Base-by-base conservation (phyloP, 2,797 vertebrate genomes). In the Bradypus variegatus region DNA sequence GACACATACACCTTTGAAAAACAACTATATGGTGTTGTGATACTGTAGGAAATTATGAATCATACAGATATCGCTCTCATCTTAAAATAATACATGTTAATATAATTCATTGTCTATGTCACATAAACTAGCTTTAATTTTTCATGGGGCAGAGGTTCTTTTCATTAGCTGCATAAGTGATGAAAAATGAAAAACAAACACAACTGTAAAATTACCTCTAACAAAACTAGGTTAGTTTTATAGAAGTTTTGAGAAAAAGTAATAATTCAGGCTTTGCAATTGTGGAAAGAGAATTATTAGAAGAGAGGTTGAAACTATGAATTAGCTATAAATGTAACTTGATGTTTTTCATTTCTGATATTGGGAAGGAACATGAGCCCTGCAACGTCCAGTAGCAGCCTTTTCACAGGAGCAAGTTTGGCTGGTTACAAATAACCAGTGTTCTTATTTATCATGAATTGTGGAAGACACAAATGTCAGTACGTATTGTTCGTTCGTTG, bases 401-500 rank as follows among this genome's bases (percentile, higher is more conserved):
- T 96, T 95, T 95, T 94, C 90, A 95, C 88, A 96, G 95, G 93
- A 96, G 92, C 91, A 62, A 90, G 94, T 95, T 27, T 96, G 95
- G 60, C 96, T 93, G 94, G 95, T 94, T 95, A 94, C 95, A 96
- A 93, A 94, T 96, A 95, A 94, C 91, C 96, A 96, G 97, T 88
- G 89, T 93, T 92, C 93, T 95, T 95, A 77, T 97, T 97, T 97
- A 94, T 97, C 97, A 94, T 94, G 95, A 96, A 94, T 95, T 95
- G 96, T 97, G 97, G 97, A 97, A 97, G 97, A 97, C 96, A 97
- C 97, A 97, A 97, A 95, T 97, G 97, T 97, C 97, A 97, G 96
- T 97, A 97, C 96, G 96, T 97, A 95, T 95, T 96, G 97, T 96
- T 97, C 95, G 94, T 93, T 96, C 95, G 88, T 3, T 95, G 96